Conservation (phyloP, 1,140 invertebrate genomes). For the Aphelinus atriplicis region DNA sequence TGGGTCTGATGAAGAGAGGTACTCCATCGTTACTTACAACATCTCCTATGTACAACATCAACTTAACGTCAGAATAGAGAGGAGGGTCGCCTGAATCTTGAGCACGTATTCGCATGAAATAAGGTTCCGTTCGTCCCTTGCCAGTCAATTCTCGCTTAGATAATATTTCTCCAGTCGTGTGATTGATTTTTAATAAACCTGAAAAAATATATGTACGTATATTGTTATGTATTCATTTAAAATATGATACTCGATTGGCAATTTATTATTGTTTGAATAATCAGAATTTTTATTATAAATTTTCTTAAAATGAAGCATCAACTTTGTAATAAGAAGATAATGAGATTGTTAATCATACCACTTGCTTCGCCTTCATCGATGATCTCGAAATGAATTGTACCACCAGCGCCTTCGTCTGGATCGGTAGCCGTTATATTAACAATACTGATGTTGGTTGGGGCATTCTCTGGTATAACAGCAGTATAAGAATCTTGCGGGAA, state of each 20-base stretch:
- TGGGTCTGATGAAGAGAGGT: slow-evolving; percentile 78
- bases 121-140: slow-evolving; percentile 80
- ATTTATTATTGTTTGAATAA: no score
- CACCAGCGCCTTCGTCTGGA: slow-evolving; percentile 77
- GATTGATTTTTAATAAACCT: slow-evolving; percentile 71
- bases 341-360: slow-evolving; percentile 59
- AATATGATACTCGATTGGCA: no score
- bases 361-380: slow-evolving; percentile 77
- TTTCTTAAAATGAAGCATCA: no score
- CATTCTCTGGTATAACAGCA: slow-evolving; percentile 80
- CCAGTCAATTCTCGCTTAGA: slow-evolving; percentile 76
- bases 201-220: neutral
- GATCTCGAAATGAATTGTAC: slow-evolving; percentile 75
- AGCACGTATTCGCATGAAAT: slow-evolving; percentile 74
- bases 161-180: slow-evolving; percentile 74
- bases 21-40: slow-evolving; percentile 86
- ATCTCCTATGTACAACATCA: slow-evolving; percentile 80
- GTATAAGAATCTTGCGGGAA: slow-evolving; percentile 66
- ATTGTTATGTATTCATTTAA: no score
- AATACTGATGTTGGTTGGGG: slow-evolving; percentile 71
- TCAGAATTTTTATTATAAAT: no score
- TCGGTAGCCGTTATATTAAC: slow-evolving; percentile 84
- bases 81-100: slow-evolving; percentile 76
- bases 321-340: neutral
- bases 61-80: slow-evolving; percentile 71